Evolutionary conservation across 2,888 invertebrate genomes (phyloP), one percentile per base, ranked within the genome.

Genomic region (Nezara viridula): DNA sequence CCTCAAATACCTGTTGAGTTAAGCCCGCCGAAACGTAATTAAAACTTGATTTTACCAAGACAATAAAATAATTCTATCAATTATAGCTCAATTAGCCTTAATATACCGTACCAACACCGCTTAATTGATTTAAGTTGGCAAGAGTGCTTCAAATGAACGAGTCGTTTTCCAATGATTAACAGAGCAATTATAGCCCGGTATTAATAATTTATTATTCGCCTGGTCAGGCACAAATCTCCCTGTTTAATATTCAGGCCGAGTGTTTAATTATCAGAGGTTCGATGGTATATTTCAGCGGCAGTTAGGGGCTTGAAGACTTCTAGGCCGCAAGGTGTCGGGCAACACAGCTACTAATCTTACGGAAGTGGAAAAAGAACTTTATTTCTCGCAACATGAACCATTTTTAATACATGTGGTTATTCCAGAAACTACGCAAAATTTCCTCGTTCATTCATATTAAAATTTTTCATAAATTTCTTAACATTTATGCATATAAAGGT

Each of bases 161-260:
- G 37, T 37, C 66, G 66, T 73, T 73, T 73, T 37, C 66, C 27
- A 73, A 37, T 73, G 66, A 73, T 73, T 73, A 73, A 73, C 66
- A 37, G 66, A 9, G 37, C 66, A 73, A 73, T 73, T 73, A 73
- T 73, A 27, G 19, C 32, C 16, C 27, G 19, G 66, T 73, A 73
- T 73, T 73, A 37, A 73, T 73, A 73, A 73, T 73, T 73, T 73
- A 73, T 73, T 73, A 37, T 37, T 73, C 32, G 66, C 16, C 66
- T 37, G 19, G 19, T 5, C 66, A 24, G 66, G 19, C 32, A 32
- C 66, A 32, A 73, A 73, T 19, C 32, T 19, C 66, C 5, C 66
- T 37, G 19, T 73, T 73, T 73, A 73, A 73, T 73, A 73, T 73
- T 73, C 66, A 73, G 37, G 27, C 60, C 60, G 66, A 73, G 66